Evolutionary conservation across 2,797 vertebrate species (phyloP).

Genomic region (Orestias chungarensis): DNA sequence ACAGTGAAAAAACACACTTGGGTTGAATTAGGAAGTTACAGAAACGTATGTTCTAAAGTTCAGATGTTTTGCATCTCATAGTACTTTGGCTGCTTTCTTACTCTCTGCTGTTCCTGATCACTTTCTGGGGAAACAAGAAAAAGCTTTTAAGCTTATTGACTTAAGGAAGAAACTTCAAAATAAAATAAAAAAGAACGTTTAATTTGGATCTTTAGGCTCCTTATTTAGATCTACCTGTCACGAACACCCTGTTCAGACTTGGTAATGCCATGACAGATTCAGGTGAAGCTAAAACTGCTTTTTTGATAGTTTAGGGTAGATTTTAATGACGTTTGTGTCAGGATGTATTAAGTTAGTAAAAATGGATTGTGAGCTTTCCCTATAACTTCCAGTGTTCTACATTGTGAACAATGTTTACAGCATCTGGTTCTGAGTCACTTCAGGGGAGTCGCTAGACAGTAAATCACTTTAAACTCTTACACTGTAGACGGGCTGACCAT

Average conservation of each 20-base stretch:
- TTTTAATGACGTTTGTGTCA: neutral
- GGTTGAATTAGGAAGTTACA: neutral
- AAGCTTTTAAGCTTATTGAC: too few relatives aligned
- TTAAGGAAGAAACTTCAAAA: neutral
- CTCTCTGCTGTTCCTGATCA: neutral
- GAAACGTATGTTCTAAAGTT: neutral
- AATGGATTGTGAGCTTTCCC: neutral
- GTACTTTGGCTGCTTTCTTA: neutral
- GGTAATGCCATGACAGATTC: neutral
- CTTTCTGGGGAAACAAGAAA: neutral
- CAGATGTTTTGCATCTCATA: neutral
- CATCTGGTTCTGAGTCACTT: constrained; percentile 7
- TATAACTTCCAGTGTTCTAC: constrained; percentile 13
- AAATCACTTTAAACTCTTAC: neutral
- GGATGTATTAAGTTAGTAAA: neutral
- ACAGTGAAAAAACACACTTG: neutral
- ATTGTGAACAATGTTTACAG: constrained; percentile 40
- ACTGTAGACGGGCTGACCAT: neutral
- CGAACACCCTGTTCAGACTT: neutral
- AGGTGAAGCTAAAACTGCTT: neutral
- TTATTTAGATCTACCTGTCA: neutral
- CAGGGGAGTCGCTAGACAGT: neutral
- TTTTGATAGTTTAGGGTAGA: neutral
- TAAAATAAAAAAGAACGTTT: neutral
- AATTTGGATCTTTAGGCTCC: neutral